Conservation (phyloP, 2,888 invertebrate species). For the Caenorhabditis parvicauda region DNA sequence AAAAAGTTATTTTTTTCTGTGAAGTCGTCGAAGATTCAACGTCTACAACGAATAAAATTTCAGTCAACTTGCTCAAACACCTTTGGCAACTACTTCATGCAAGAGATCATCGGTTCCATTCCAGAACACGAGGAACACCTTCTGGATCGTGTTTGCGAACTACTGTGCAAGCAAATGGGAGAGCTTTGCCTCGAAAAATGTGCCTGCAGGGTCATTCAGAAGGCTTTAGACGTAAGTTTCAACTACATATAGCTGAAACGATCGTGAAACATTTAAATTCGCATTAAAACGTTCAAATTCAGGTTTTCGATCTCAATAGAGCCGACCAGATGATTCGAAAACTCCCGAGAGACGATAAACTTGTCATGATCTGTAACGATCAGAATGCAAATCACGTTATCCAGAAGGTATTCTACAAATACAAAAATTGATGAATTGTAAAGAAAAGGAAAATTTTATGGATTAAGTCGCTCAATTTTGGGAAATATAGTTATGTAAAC, state of each 20-base stretch:
- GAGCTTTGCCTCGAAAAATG: slow-evolving; percentile 48
- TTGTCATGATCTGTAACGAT: slow-evolving; percentile 39
- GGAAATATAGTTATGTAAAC: background rate
- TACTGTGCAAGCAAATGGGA: slow-evolving; percentile 21
- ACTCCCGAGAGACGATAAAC: slow-evolving; percentile 20
- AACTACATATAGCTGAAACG: background rate
- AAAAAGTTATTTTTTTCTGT: no score
- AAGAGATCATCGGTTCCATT: slow-evolving; percentile 33
- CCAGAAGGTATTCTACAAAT: slow-evolving; percentile 34
- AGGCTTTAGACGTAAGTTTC: slow-evolving; percentile 36
- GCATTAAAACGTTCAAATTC: background rate
- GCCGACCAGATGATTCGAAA: slow-evolving; percentile 9
- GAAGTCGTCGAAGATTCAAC: background rate
- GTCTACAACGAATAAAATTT: background rate
- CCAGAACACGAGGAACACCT: slow-evolving; percentile 12
- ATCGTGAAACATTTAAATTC: background rate
- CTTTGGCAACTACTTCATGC: slow-evolving; percentile 45
- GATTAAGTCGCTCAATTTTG: background rate
- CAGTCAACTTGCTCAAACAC: slow-evolving; percentile 35
- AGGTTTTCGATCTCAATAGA: slow-evolving; percentile 2
- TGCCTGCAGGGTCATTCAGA: slow-evolving; percentile 55
- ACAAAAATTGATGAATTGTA: background rate
- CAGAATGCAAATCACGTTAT: slow-evolving; percentile 56
- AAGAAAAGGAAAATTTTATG: background rate
- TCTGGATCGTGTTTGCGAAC: no score